Evolutionary conservation across 2,888 invertebrate genomes (phyloP).

Genomic region (Branchipolynoe longqiensis): DNA sequence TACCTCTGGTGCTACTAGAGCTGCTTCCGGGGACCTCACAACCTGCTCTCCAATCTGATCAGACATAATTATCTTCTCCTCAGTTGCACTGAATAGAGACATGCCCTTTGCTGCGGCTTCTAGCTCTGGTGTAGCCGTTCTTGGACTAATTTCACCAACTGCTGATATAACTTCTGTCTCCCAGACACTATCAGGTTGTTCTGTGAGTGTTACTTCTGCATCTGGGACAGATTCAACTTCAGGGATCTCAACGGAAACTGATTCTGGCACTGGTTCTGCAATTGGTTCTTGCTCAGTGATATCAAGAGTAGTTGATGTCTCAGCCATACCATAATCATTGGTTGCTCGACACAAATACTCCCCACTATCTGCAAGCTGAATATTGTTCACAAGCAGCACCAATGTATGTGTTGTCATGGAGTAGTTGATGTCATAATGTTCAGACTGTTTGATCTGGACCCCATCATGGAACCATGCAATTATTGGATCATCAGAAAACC

Average conservation of each 20-base stretch:
- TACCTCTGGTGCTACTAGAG: no score
- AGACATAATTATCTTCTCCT: not conserved
- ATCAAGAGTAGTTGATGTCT: conserved; percentile 28
- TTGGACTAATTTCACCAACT: no score
- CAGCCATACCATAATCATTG: conserved; percentile 90
- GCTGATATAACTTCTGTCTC: no score
- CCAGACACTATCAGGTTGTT: no score
- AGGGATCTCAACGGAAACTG: no score
- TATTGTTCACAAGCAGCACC: conserved; percentile 94
- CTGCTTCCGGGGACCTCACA: no score
- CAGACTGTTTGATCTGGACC: conserved; percentile 83
- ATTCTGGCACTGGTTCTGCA: no score
- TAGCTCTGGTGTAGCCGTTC: no score
- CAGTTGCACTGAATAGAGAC: not conserved
- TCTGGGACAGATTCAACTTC: not conserved
- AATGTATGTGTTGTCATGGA: conserved; percentile 84
- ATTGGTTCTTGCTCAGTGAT: no score
- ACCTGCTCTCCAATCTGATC: not conserved
- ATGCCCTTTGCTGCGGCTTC: no score
- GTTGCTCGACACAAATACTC: conserved; percentile 97
- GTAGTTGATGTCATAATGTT: conserved; percentile 70
- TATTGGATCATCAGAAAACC: conserved; percentile 74
- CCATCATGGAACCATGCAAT: conserved; percentile 93
- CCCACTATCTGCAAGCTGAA: conserved; percentile 97
- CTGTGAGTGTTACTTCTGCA: no score